Conservation (phyloP, 2,797 vertebrate species). For the Lepidocolaptes lacrymiger region DNA sequence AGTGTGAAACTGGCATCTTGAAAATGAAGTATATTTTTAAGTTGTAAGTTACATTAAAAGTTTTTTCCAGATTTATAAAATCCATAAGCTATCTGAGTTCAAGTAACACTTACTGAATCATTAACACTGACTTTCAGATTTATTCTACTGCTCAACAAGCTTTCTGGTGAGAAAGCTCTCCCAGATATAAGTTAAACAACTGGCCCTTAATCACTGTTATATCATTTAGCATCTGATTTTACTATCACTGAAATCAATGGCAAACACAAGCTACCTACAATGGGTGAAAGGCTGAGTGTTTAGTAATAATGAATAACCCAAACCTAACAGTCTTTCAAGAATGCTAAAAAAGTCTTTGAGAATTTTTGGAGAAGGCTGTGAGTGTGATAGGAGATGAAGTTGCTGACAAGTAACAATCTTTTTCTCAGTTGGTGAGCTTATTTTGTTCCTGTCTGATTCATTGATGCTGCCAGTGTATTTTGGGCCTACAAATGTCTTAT, state of each 20-base stretch:
- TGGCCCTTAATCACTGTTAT: neutral
- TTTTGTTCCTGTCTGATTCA: neutral
- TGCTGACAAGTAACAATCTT: conserved; percentile 21
- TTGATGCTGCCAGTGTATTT: neutral
- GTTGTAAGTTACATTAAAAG: neutral
- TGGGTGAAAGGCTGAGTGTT: neutral
- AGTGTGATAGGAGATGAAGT: neutral
- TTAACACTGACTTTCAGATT: conserved; percentile 32
- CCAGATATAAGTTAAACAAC: neutral
- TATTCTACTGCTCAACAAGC: conserved; percentile 17
- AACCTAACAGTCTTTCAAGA: neutral
- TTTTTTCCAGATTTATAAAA: neutral
- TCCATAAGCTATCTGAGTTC: neutral
- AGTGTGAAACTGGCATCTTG: neutral
- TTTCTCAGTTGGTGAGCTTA: neutral
- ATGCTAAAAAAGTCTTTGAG: neutral
- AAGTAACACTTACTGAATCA: conserved; percentile 32
- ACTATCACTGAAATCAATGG: neutral
- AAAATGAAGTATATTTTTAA: neutral
- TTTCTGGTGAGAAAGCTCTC: neutral
- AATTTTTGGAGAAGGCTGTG: neutral
- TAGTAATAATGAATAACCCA: neutral
- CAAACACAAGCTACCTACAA: neutral
- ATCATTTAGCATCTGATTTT: neutral
- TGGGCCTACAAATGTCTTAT: neutral